Evolutionary conservation across 2,113 vertebrate species (phyloP), one percentile per base, ranked within the genome.

Genomic region (Trochalopteron elliotii): DNA sequence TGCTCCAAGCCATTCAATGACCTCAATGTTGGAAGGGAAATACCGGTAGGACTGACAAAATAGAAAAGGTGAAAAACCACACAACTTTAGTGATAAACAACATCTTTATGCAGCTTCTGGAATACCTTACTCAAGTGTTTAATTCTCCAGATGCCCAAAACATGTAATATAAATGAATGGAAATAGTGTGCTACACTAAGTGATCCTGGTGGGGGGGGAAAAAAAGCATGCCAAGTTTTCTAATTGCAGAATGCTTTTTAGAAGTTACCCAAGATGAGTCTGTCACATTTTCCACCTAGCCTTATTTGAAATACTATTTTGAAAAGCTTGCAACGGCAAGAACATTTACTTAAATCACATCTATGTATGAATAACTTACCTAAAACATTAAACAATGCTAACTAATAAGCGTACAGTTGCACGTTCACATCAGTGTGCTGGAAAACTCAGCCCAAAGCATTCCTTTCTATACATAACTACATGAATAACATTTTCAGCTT

Each of bases 1-100:
- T 4, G 98, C 99, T 77, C 99, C 99, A 37, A 99, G 98, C 99
- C 99, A 99, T 92, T 99, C 99, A 53, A 99, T 99, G 92, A 99
- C 99, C 55, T 98, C 98, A 60, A 99, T 99, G 97, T 99, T 99
- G 83, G 98, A 99, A 30, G 99, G 99, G 88, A 99, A 99, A 97
- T 99, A 99, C 94, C 99, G 98, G 83, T 98, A 99, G 0, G 99
- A 99, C 99, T 99, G 96, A 89, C 85, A 95, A 96, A 90, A 95
- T 23, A 96, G 50, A 45, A 84, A 96, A 93, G 40, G 57, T 74
- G 68, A 96, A 87, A 96, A 96, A 93, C 12, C 63, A 7, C 28
- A 94, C n/a, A 89, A 89, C 80, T 91, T 97, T 63, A 97, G 71
- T 75, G 92, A 94, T 95, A 95, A 96, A 91, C 91, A 97, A 93